Base-by-base conservation (phyloP, 2,113 vertebrate genomes). In the Mystacornis crossleyi region DNA sequence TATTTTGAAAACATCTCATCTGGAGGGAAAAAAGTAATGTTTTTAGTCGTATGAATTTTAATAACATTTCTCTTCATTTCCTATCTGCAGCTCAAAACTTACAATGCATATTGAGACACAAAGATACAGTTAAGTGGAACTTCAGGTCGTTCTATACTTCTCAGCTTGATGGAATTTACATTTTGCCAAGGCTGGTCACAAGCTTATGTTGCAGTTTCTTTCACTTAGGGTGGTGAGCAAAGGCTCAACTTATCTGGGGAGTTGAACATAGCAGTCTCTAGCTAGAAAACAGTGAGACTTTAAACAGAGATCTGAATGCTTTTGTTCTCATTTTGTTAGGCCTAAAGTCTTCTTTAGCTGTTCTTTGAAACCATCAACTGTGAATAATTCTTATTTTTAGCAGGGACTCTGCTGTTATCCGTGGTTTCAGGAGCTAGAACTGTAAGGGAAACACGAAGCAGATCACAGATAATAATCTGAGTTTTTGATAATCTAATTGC, bases 81-180 rank as follows among this genome's bases (percentile, higher is more conserved):
- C 18, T 28, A 3, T 57, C 54, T 81, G 43, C 45, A 51, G 9
- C 38, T 70, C 81, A 70, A 53, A 92, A 57, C 4, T 36, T 61
- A 18, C 0, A 48, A 14, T 48, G 6, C 2, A 1, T 47, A 14
- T 60, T 80, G 84, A 94, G 66, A 81, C 47, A 62, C 0, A 0
- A 67, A 67, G 31, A 31, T 55, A 19, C 5, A 50, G 36, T 61
- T 26, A 74, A 43, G 9, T 48, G 19, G 36, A 74, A 60, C 15
- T 67, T 75, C 9, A 72, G 7, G 26, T 66, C 25, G 40, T 34
- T 91, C 33, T 60, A 2, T 72, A 34, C 18, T 78, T 78, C 12
- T 23, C 40, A 87, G 10, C 62, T 43, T 85, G 24, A 51, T 60
- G 42, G 40, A 74, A 60, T 54, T 67, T 33, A 31, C 6, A 7